A percentile compares a stretch with the other conserved stretches of the same genome.
These are phyloP conservation scores for Pocillopora meandrina DNA, from an alignment of 92 coral and sea anemone genomes.

Conservation along the genomic window DNA sequence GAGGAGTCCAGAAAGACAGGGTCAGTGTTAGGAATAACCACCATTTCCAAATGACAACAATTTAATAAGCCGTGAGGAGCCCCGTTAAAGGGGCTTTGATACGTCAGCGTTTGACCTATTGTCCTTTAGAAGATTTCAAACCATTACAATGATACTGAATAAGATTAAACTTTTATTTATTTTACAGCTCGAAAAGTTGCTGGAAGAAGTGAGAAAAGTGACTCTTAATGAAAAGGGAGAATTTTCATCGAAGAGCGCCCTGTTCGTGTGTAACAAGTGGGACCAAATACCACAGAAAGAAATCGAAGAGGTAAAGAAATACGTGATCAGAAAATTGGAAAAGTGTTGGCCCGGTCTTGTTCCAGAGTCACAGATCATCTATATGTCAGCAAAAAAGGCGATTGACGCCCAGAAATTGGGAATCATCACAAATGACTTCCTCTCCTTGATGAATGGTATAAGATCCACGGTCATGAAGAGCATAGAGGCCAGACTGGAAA, in stretches of 20 bases:
- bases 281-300: slow-evolving; percentile 43
- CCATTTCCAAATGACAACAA: too few relatives aligned
- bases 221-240: slow-evolving; percentile 12
- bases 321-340: slow-evolving; percentile 16
- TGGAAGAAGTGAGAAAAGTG: slow-evolving; percentile 34
- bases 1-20: slow-evolving; percentile 60
- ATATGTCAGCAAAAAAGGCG: slow-evolving; percentile 48
- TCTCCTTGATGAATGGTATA: slow-evolving; percentile 20
- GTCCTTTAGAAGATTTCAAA: neutral
- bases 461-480: slow-evolving; percentile 40
- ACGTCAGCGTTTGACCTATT: too few relatives aligned
- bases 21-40: slow-evolving; percentile 13
- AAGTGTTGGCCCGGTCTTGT: slow-evolving; percentile 55
- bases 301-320: slow-evolving; percentile 20
- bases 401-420: slow-evolving; percentile 18
- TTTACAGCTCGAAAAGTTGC: slow-evolving; percentile 37
- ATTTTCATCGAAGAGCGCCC: slow-evolving; percentile 43
- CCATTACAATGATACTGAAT: neutral
- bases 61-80: too few relatives aligned
- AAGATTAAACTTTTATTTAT: neutral
- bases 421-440: too few relatives aligned
- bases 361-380: slow-evolving; percentile 40
- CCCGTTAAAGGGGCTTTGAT: too few relatives aligned
- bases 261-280: slow-evolving; percentile 63
- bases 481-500: slow-evolving; percentile 39